Evolutionary conservation across 1,140 invertebrate genomes (phyloP), one percentile per base, ranked within the genome.

Genomic region (Pseudomyrmex cubaensis): DNA sequence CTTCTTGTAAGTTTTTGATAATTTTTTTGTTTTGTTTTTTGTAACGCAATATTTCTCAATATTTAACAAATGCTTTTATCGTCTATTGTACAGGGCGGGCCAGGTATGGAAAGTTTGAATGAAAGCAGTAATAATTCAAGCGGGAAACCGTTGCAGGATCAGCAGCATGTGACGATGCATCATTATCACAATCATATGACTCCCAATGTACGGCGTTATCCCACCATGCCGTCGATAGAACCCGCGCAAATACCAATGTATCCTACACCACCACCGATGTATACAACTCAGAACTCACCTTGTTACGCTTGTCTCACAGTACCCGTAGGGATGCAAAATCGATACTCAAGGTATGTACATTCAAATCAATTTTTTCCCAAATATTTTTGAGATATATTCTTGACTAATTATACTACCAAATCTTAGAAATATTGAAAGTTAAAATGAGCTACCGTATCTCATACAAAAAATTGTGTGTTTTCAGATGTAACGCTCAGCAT

Each of bases 291-390:
- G 77, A 92, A 93, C 70, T 84, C 92, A 84, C 86, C 90, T 2
- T 94, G 94, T 70, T 93, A 92, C 59, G 89, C 91, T 22, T 94
- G 93, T 83, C 88, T 94, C 20, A 91, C 93, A 8, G 90, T 93
- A 83, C 93, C 93, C 67, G 91, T 93, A 75, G 92, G 92, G 13
- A 85, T 93, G 63, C 93, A 91, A 87, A 93, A 91, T 87, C 93
- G 93, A 82, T 94, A 92, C 90, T 87, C 93, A 82, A 94, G 93
- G 93, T 94, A 89, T 52, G 2, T 52, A 35, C 75, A 4, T 50
- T 72, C 0, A 8, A 59, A 50, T 72, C 5, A 59, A 0, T 57
- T 57, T 2, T 73, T 5, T 54, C 0, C 0, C 3, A 35, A 54
- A 7, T 54, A 15, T 10, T 72, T 2, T 70, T 72, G 35, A 2